Percentiles rank a stretch among this genome's conserved stretches.
Evolutionary conservation across 2,113 vertebrate species (phyloP).

Genomic region (Colossoma macropomum): DNA sequence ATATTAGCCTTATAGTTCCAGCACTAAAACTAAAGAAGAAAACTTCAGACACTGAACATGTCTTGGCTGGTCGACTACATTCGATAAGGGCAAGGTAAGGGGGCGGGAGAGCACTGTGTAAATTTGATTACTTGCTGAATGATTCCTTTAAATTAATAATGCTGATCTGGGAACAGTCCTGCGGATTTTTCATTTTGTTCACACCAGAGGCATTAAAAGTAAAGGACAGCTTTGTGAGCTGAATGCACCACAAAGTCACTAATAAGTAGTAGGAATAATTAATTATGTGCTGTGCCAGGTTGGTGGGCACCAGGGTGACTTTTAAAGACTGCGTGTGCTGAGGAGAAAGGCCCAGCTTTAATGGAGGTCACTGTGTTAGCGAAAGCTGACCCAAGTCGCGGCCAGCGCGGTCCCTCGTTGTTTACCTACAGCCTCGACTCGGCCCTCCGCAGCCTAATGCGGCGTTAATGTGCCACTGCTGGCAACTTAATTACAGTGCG

Average conservation of each 20-base stretch:
- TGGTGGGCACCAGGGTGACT: conserved; percentile 16
- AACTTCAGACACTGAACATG: too few relatives aligned
- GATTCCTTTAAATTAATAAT: background rate
- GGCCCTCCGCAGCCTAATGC: conserved; percentile 54
- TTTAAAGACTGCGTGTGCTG: conserved; percentile 16
- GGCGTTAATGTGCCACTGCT: conserved; percentile 51
- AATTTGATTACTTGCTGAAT: background rate
- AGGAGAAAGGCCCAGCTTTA: conserved; percentile 32
- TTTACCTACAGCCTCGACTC: conserved; percentile 50
- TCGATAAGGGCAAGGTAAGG: too few relatives aligned
- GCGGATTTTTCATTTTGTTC: background rate
- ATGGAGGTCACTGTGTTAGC: conserved; percentile 53
- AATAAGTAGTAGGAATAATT: conserved; percentile 6
- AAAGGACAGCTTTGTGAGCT: background rate
- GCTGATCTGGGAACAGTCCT: background rate
- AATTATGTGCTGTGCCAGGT: conserved; percentile 41
- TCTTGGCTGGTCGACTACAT: too few relatives aligned
- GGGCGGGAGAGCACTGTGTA: too few relatives aligned
- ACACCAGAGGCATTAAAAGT: background rate
- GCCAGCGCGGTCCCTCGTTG: conserved; percentile 40
- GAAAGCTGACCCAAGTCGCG: conserved; percentile 31
- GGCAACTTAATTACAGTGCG: conserved; percentile 61
- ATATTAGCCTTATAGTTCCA: too few relatives aligned
- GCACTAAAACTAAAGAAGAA: too few relatives aligned
- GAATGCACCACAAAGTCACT: conserved; percentile 6